These are phyloP conservation scores for Nasonia oneida DNA, from an alignment of 2,888 invertebrate species.

Conservation along the genomic window DNA sequence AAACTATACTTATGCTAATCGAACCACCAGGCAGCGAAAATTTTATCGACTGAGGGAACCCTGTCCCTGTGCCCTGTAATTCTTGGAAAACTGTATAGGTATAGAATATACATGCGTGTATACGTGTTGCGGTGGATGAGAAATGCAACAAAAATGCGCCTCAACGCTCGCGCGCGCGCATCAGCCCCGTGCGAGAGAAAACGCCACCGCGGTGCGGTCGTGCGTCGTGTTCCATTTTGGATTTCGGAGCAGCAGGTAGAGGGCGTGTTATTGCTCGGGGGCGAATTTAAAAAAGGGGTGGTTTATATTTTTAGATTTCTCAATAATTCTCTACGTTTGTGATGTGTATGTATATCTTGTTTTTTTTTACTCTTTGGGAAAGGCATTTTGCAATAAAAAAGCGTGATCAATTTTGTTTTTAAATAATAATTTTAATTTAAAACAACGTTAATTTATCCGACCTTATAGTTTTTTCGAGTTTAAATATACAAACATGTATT, in stretches of 20 bases:
- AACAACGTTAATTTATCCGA: slow-evolving; percentile 17
- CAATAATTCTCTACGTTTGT: too few species aligned
- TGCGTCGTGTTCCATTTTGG: too few species aligned
- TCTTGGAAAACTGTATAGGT: slow-evolving; percentile 4
- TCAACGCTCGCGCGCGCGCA: background rate
- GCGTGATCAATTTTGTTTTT: slow-evolving; percentile 2
- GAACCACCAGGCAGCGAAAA: background rate
- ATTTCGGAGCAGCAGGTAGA: background rate
- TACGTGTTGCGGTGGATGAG: background rate
- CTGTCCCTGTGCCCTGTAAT: background rate
- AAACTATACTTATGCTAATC: slow-evolving; percentile 10
- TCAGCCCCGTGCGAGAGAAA: background rate
- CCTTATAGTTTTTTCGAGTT: slow-evolving; percentile 20
- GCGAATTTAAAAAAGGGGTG: too few species aligned
- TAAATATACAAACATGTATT: background rate
- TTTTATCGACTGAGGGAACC: background rate
- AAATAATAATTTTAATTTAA: slow-evolving; percentile 25
- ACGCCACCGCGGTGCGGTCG: background rate
- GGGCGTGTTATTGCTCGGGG: too few species aligned
- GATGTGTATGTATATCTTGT: too few species aligned
- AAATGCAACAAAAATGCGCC: background rate
- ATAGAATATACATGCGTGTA: background rate
- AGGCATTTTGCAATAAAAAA: background rate
- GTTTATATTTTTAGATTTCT: too few species aligned
- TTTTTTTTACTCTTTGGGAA: background rate